Percentiles rank a stretch among this genome's conserved stretches.
These are phyloP conservation scores for Xestia c-nigrum DNA, from an alignment of 2,888 invertebrate species.

Conservation along the genomic window DNA sequence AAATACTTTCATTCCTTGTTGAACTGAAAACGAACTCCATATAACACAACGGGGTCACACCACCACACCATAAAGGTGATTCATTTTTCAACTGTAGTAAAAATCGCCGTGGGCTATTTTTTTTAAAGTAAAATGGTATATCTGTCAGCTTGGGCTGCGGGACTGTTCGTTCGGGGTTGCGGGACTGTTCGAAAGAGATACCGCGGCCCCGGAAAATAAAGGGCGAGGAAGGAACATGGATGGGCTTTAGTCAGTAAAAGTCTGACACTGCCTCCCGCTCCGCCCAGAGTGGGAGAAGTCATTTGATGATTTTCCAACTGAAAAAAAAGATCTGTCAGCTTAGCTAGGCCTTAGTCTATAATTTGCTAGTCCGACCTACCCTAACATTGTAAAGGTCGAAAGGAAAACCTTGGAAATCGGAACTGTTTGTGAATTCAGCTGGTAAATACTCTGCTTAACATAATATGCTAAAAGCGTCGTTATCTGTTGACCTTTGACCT, in stretches of 20 bases:
- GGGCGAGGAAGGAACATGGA: too few relatives aligned
- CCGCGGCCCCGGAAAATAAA: too few relatives aligned
- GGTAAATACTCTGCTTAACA: constrained; percentile 11
- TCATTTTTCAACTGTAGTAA: neutral
- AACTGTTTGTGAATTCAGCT: constrained; percentile 45
- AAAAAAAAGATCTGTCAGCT: neutral
- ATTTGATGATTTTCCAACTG: too few relatives aligned
- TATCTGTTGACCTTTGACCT: constrained; percentile 39
- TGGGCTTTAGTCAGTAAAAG: too few relatives aligned
- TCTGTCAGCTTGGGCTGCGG: too few relatives aligned
- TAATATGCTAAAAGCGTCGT: constrained; percentile 37
- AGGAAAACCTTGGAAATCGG: constrained; percentile 14
- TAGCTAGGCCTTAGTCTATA: neutral
- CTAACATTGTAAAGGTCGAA: neutral
- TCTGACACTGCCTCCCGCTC: too few relatives aligned
- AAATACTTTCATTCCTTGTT: neutral
- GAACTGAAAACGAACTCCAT: constrained; percentile 1
- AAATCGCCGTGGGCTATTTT: neutral
- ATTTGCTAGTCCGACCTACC: neutral
- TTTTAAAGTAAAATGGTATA: neutral
- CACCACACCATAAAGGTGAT: neutral
- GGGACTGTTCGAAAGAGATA: too few relatives aligned
- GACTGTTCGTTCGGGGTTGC: too few relatives aligned
- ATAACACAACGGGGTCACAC: neutral
- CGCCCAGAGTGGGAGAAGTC: too few relatives aligned